Evolutionary conservation across 2,113 vertebrate genomes (phyloP).

Genomic region (Amblyopsis rosae): DNA sequence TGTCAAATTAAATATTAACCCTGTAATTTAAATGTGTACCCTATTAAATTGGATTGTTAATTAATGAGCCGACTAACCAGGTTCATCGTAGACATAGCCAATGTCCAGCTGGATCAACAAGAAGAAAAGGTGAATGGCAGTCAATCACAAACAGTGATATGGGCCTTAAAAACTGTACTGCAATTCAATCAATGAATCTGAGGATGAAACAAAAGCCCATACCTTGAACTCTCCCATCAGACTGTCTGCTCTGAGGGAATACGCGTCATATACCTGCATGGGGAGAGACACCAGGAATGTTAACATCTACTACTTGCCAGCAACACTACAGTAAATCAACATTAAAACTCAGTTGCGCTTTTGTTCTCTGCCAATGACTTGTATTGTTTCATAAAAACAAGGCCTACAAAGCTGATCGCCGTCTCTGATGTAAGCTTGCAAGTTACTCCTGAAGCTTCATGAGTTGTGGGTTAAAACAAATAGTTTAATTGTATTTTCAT

Average conservation of each 20-base stretch:
- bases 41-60: not conserved
- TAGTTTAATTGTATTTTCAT: too few species aligned
- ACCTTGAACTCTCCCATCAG: constrained; percentile 97
- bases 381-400: too few species aligned
- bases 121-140: not conserved
- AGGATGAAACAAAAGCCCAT: constrained; percentile 16
- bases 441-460: too few species aligned
- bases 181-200: not conserved
- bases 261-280: constrained; percentile 88
- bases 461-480: too few species aligned
- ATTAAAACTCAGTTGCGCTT: not conserved
- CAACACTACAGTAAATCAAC: constrained; percentile 17
- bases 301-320: not conserved
- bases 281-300: constrained; percentile 10
- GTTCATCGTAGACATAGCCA: constrained; percentile 92
- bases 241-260: constrained; percentile 88
- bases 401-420: too few species aligned
- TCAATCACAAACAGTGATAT: not conserved
- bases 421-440: too few species aligned
- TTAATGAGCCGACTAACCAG: constrained; percentile 77
- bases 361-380: too few species aligned
- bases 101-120: constrained; percentile 85
- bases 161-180: not conserved
- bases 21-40: not conserved
- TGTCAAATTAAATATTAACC: constrained; percentile 4